Base-by-base conservation (phyloP, 2,888 invertebrate genomes). In the Pinctada fucata region DNA sequence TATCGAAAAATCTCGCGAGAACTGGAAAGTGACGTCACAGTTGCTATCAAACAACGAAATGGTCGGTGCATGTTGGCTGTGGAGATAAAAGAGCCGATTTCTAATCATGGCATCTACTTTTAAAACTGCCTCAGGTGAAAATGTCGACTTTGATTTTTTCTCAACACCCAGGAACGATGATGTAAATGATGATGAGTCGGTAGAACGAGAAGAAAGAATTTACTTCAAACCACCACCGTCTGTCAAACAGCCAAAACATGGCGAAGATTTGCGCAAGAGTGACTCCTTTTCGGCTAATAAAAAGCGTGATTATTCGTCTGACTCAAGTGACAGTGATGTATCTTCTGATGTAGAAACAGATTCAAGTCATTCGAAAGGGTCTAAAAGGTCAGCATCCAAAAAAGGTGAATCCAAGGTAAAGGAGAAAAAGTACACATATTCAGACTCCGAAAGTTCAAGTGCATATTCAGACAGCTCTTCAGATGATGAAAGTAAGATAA, bases 131-230 rank as follows among this genome's bases (percentile, higher is more conserved):
- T 66, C 79, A 51, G 71, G 77, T 10, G 84, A 83, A 65, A 75
- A 81, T 47, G 85, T 87, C 45, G 88, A 89, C 79, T 89, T 87
- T 82, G 87, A 88, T 76, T 89, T 89, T 73, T 89, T 89, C 71
- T 87, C 87, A 47, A 83, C 86, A 52, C 85, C 85, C 10, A 80
- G 86, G 50, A 75, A 82, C 45, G 76, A 49, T 48, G 52, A 63
- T 48, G 48, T 47, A 8, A 49, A 52, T 6, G 16, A 51, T 50
- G 16, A n/a, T 31, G 16, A 63, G 47, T 51, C 74, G 10, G 65
- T 51, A 58, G 69, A 75, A 52, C 52, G 66, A 50, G 16, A 66
- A 47, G 72, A 75, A 64, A 65, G 63, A 63, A 63, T 75, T 63
- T 51, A 48, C 51, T 49, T 72, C 16, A 79, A 79, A 72, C 75